phyloP scores from a whole-genome alignment of 2,888 invertebrate genomes.

The Saturnia japonica region DNA sequence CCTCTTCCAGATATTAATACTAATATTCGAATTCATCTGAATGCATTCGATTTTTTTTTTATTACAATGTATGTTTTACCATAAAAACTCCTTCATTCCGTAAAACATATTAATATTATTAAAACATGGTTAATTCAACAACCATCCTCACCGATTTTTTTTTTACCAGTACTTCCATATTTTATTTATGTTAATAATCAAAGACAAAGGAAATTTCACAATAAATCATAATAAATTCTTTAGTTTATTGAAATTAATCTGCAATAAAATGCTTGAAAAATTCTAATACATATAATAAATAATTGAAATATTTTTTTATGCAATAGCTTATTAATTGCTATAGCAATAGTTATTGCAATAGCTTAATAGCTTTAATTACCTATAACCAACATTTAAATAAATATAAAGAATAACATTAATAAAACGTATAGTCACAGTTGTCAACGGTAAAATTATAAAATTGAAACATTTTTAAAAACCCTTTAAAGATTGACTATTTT shows the following conservation, averaged over 20 bases:
- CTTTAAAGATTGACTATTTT: slow-evolving; percentile 3
- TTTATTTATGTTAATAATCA: background rate
- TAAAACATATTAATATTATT: too few relatives aligned
- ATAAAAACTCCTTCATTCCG: too few relatives aligned
- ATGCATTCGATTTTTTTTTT: too few relatives aligned
- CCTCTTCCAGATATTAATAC: too few relatives aligned
- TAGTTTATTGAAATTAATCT: background rate
- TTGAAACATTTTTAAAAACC: background rate
- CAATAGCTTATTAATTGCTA: too few relatives aligned
- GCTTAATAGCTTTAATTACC: background rate
- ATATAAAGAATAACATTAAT: background rate
- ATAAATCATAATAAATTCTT: background rate
- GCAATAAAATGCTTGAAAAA: slow-evolving; percentile 5
- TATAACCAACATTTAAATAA: background rate
- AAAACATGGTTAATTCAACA: too few relatives aligned
- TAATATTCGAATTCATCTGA: too few relatives aligned
- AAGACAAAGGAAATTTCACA: background rate
- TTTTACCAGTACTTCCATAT: too few relatives aligned
- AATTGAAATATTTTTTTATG: background rate
- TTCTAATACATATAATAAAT: background rate
- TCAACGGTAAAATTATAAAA: background rate
- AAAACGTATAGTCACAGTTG: background rate
- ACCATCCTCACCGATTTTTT: too few relatives aligned
- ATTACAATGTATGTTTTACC: too few relatives aligned
- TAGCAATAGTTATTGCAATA: too few relatives aligned